A percentile compares a stretch with the other conserved stretches of the same genome.
These are phyloP conservation scores for Colletes collaris DNA, from an alignment of 2,888 invertebrate genomes.

Conservation along the genomic window DNA sequence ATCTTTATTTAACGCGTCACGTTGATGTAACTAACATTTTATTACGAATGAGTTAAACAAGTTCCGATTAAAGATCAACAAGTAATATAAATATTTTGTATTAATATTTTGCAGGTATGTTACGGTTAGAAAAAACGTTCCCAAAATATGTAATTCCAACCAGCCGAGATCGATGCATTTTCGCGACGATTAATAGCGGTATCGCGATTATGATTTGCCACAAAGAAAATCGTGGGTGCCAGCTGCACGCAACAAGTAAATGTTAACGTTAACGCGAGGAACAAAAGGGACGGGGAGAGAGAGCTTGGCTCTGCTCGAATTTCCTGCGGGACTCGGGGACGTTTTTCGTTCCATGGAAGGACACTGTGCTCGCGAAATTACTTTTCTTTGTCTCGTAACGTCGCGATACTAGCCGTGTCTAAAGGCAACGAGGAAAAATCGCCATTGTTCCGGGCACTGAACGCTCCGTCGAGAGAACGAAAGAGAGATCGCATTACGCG, in stretches of 20 bases:
- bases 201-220: constrained; percentile 32
- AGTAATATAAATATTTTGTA: too few species aligned
- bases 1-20: background rate
- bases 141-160: too few species aligned
- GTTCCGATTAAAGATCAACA: too few species aligned
- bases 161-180: too few species aligned
- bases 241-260: constrained; percentile 48
- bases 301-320: constrained; percentile 26
- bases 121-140: too few species aligned
- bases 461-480: constrained; percentile 17
- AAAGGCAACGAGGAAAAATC: constrained; percentile 41
- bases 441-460: constrained; percentile 40
- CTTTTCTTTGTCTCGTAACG: constrained; percentile 47
- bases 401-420: constrained; percentile 23
- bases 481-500: constrained; percentile 46
- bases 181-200: background rate
- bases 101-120: too few species aligned
- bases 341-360: constrained; percentile 22
- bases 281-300: constrained; percentile 25
- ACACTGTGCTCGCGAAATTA: constrained; percentile 46
- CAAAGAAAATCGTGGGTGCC: constrained; percentile 17
- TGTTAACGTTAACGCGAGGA: constrained; percentile 12
- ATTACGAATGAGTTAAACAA: too few species aligned
- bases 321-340: constrained; percentile 39
- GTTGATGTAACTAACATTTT: too few species aligned